Percentiles rank a stretch among this genome's conserved stretches.
These are phyloP conservation scores for Sphinx pinastri DNA, from an alignment of 2,888 invertebrate genomes.

Conservation along the genomic window DNA sequence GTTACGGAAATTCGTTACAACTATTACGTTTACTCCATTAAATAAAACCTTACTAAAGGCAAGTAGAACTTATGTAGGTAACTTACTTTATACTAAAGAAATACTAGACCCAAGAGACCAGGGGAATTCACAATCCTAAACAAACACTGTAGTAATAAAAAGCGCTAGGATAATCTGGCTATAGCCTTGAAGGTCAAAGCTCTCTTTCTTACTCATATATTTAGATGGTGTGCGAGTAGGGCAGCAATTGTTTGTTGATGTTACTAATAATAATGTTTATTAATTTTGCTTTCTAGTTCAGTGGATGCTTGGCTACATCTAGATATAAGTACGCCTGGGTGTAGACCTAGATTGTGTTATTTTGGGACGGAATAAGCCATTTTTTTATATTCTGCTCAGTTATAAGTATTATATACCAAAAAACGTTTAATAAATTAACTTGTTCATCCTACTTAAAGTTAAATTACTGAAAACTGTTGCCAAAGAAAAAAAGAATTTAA, in stretches of 20 bases:
- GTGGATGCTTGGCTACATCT: too few species aligned
- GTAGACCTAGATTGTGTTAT: too few species aligned
- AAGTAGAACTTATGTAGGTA: neutral
- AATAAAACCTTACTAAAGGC: neutral
- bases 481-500: neutral
- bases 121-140: constrained; percentile 28
- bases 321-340: too few species aligned
- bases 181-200: neutral
- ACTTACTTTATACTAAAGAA: neutral
- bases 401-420: too few species aligned
- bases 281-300: neutral
- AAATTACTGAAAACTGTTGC: too few species aligned
- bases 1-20: too few species aligned
- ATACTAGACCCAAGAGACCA: neutral
- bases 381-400: too few species aligned
- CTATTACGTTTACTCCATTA: neutral
- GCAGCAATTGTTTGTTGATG: neutral
- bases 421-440: too few species aligned
- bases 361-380: too few species aligned
- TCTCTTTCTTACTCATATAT: neutral
- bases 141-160: constrained; percentile 22
- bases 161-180: neutral
- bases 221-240: neutral
- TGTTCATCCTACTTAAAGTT: too few species aligned
- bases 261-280: neutral